Base-by-base conservation (phyloP, 2,888 invertebrate species). In the Dastarcus helophoroides region DNA sequence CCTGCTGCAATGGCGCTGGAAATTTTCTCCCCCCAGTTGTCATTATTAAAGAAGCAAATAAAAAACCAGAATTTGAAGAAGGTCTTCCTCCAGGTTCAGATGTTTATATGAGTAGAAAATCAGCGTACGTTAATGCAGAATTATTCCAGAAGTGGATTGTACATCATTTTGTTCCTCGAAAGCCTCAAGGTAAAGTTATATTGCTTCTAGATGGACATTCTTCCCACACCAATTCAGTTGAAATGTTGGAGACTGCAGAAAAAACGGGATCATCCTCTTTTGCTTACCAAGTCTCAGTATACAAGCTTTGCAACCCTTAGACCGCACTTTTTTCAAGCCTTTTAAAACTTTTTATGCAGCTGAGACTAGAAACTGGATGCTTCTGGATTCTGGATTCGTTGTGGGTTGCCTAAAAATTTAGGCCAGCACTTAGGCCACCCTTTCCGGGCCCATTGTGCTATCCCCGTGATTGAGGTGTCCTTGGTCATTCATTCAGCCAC, bases 211-310 rank as follows among this genome's bases (percentile, higher is more conserved):
- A 30, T 22, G 22, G 27, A 5, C 36, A 34, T 21, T 29, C 26
- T 10, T 22, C 33, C 2, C 31, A 35, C 13, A 28, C 19, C 6
- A 25, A 17, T 32, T 13, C 35, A 6, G 29, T 28, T 5, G 23
- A 43, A 9, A 38, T 49, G 40, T 38, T 51, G 9, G 31, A 50
- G 33, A 13, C 26, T 33, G 46, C 50, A 21, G 4, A 11, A 35
- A 44, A 11, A 46, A 51, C 40, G 44, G 47, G 26, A 34, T 44
- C 1, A 42, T 45, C 14, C 14, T 50, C 23, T 28, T 46, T 11
- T 46, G 40, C 37, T 40, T 46, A 31, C 44, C 43, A 6, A 30
- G 30, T 10, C 30, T 15, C 24, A 42, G 38, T 28, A 34, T 26
- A 9, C 36, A 29, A 14, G 42, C 39, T 36, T 40, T 44, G 14